These are phyloP conservation scores for Callospermophilus lateralis DNA, from an alignment of 2,113 vertebrate genomes.

Conservation along the genomic window DNA sequence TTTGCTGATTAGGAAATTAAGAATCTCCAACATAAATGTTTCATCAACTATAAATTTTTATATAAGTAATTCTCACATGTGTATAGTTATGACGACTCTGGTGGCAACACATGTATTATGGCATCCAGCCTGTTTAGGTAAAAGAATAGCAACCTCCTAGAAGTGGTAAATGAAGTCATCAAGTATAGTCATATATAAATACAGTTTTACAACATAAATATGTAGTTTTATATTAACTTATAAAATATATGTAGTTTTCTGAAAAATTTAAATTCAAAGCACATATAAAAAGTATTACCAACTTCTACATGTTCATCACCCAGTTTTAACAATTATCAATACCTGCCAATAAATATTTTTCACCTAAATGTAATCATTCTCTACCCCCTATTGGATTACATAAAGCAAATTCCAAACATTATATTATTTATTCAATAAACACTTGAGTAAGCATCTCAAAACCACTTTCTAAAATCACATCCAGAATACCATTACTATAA, in stretches of 20 bases:
- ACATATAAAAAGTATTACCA: background rate
- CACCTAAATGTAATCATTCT: background rate
- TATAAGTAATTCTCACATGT: background rate
- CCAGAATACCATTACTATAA: background rate
- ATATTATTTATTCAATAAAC: background rate
- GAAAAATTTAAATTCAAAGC: constrained; percentile 3
- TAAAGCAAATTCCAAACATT: background rate
- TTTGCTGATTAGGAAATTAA: constrained; percentile 31
- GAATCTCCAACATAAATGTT: background rate
- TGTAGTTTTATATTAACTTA: background rate
- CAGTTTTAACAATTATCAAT: constrained; percentile 1
- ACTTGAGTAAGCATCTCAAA: background rate
- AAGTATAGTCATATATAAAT: background rate
- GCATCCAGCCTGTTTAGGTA: background rate
- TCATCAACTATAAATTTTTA: constrained; percentile 29
- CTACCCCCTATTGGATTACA: background rate
- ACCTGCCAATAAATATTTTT: background rate
- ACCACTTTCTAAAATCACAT: constrained; percentile 28
- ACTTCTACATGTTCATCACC: background rate
- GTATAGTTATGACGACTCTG: background rate
- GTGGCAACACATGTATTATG: background rate
- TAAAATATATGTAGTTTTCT: background rate
- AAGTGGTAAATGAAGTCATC: background rate
- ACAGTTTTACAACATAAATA: background rate
- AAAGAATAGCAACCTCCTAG: background rate